A percentile compares a stretch with the other conserved stretches of the same genome.
phyloP scores from a whole-genome alignment of 1,140 invertebrate species.

The Mya arenaria region DNA sequence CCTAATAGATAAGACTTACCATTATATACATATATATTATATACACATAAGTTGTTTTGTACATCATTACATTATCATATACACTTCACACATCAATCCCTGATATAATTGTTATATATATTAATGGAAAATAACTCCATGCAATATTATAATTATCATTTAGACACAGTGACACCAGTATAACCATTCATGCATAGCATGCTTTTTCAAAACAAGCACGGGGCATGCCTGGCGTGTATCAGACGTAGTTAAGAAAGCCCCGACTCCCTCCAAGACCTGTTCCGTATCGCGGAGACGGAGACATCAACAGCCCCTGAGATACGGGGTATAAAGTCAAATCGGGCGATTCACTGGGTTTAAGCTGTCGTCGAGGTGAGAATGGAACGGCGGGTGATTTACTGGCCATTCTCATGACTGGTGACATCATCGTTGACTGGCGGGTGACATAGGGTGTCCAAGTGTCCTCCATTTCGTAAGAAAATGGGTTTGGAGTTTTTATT shows the following conservation, averaged over 20 bases:
- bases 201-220: too few species aligned
- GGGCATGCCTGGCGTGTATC: too few species aligned
- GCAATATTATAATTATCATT: not conserved
- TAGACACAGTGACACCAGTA: not conserved
- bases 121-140: not conserved
- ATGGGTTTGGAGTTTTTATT: slow-evolving; percentile 53
- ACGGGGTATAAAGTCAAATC: slow-evolving; percentile 49
- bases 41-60: too few species aligned
- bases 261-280: slow-evolving; percentile 29
- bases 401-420: slow-evolving; percentile 6
- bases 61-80: too few species aligned
- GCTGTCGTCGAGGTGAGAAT: slow-evolving; percentile 15
- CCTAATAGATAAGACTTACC: too few species aligned
- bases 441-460: slow-evolving; percentile 54
- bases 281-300: slow-evolving; percentile 32
- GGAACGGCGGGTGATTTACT: slow-evolving; percentile 40
- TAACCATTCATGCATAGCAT: slow-evolving; percentile 11
- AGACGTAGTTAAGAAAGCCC: slow-evolving; percentile 46
- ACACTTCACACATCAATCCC: too few species aligned
- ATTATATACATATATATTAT: too few species aligned
- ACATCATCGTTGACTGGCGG: slow-evolving; percentile 44
- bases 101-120: too few species aligned
- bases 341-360: slow-evolving; percentile 42
- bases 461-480: slow-evolving; percentile 47
- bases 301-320: slow-evolving; percentile 31